These are phyloP conservation scores for Antigone vipio DNA, from an alignment of 2,113 vertebrate species.

Conservation along the genomic window DNA sequence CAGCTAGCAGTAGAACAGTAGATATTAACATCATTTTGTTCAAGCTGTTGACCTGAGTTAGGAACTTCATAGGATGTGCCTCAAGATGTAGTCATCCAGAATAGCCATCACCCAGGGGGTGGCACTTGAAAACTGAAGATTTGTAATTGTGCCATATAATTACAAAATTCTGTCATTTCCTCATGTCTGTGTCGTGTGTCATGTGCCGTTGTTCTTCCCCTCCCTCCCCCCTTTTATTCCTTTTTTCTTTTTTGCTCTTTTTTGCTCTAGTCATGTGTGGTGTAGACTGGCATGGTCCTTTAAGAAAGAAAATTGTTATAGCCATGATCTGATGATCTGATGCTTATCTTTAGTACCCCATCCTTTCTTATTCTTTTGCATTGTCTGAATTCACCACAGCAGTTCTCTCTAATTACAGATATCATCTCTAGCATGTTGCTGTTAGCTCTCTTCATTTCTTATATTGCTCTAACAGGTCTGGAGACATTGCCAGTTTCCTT, in stretches of 20 bases:
- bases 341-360: not conserved
- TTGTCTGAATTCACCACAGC: not conserved
- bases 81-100: not conserved
- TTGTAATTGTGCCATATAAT: not conserved
- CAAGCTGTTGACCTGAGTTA: not conserved
- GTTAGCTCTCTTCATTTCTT: not conserved
- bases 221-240: accelerated
- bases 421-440: not conserved
- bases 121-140: not conserved
- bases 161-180: not conserved
- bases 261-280: not conserved
- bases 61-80: not conserved
- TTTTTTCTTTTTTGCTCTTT: not conserved
- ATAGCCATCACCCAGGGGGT: not conserved
- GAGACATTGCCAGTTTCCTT: not conserved
- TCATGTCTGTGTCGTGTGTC: not conserved
- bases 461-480: not conserved
- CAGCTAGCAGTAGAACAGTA: not conserved
- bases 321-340: not conserved
- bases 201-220: too few relatives aligned
- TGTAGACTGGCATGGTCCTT: not conserved
- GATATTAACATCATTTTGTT: not conserved
- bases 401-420: not conserved
- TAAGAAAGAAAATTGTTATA: not conserved
- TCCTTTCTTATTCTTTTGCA: not conserved